phyloP scores from a whole-genome alignment of 2,797 vertebrate genomes.

The Pyrocephalus nanus region DNA sequence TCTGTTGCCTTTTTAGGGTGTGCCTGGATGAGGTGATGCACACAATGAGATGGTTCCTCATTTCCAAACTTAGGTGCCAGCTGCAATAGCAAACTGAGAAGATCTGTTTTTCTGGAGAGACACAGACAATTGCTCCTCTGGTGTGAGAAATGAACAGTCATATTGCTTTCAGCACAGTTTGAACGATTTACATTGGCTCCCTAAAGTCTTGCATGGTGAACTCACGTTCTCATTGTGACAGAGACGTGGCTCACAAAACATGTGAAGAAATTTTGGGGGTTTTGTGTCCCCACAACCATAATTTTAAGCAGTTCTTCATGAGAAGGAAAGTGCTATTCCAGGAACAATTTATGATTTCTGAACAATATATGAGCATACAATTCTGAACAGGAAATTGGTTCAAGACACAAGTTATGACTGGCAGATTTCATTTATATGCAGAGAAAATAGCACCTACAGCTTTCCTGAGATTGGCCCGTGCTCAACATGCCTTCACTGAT shows the following conservation, averaged over 20 bases:
- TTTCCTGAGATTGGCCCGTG: slow-evolving; percentile 28
- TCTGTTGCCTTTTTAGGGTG: not conserved
- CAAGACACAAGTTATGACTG: slow-evolving; percentile 39
- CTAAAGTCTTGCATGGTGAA: not conserved
- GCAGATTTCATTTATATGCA: slow-evolving; percentile 35
- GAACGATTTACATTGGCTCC: not conserved
- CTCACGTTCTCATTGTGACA: not conserved
- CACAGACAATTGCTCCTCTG: not conserved
- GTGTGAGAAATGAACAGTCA: not conserved
- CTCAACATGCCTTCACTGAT: slow-evolving; percentile 23
- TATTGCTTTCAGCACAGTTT: not conserved
- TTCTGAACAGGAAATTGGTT: slow-evolving; percentile 52
- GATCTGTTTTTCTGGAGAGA: not conserved
- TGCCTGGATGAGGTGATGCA: not conserved
- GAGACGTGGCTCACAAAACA: not conserved
- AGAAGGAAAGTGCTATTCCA: not conserved
- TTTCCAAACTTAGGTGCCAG: not conserved
- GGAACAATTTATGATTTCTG: not conserved
- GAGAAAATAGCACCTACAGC: slow-evolving; percentile 21
- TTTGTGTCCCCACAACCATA: not conserved
- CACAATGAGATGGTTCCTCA: not conserved
- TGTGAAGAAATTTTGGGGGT: not conserved
- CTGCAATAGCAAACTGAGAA: not conserved
- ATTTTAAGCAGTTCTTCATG: not conserved
- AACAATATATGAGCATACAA: not conserved